phyloP scores from a whole-genome alignment of 2,888 invertebrate genomes.

The Slavum lentiscoides region DNA sequence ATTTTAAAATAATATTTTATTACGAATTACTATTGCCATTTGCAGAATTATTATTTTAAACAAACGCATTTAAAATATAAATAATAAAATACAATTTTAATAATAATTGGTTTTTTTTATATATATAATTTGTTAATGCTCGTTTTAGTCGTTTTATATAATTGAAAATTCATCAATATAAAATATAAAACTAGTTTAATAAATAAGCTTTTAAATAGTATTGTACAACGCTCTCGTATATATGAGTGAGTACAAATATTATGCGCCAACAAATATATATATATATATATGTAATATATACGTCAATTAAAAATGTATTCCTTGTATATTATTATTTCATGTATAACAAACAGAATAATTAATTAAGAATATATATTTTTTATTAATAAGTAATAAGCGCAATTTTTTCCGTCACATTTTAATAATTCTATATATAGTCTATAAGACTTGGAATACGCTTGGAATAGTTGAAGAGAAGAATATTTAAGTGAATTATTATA shows the following conservation, averaged over 20 bases:
- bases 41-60: constrained; percentile 5
- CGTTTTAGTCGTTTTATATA: not conserved
- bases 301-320: not conserved
- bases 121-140: not conserved
- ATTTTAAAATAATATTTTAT: not conserved
- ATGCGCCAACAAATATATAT: not conserved
- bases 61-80: not conserved
- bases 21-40: not conserved
- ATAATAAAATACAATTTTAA: not conserved
- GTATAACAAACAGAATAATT: not conserved
- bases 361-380: not conserved
- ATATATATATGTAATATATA: too few relatives aligned
- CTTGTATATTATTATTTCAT: not conserved
- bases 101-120: not conserved
- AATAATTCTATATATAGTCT: too few relatives aligned
- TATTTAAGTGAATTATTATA: too few relatives aligned
- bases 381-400: not conserved
- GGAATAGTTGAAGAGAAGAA: too few relatives aligned
- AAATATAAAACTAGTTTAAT: too few relatives aligned
- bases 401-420: too few relatives aligned
- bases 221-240: not conserved
- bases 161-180: not conserved
- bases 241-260: too few relatives aligned
- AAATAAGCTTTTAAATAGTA: not conserved
- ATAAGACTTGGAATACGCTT: too few relatives aligned